Evolutionary conservation across 2,113 vertebrate species (phyloP), one percentile per base, ranked within the genome.

Genomic region (Ancistrus triradiatus): DNA sequence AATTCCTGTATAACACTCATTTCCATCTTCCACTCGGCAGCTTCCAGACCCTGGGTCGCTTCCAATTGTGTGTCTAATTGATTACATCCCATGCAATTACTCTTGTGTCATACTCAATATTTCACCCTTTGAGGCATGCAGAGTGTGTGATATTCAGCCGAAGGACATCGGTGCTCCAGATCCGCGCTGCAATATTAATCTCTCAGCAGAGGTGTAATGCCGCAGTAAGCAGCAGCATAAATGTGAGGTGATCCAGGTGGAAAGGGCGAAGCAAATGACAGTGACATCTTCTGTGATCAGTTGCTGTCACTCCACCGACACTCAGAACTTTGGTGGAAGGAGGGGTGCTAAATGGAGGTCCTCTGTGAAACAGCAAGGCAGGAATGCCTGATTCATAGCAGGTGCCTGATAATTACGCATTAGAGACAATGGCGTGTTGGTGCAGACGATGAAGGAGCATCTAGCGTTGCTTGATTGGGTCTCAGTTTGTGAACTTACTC

Each of bases 21-120:
- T 74, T 59, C 44, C 75, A 71, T 64, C 63, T 68, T 63, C 65
- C 76, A 69, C 74, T 77, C 81, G 73, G 81, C 83, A 83, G 83
- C 80, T 67, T 63, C 53, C 78, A 77, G 83, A 84, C 84, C 86
- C 77, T 60, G 69, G 86, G 83, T 86, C 81, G 81, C 80, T 76
- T 83, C 83, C 86, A 85, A 86, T 87, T 82, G 85, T 85, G 81
- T 78, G 81, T 77, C 82, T 86, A 86, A 88, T 86, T 86, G 85
- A 87, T 87, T 84, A 85, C 82, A 84, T 88, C 83, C 83, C 74
- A 83, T 84, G 84, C 85, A 88, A 88, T 87, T 87, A 88, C 80
- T 79, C 78, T 79, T 50, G 71, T 85, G 87, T 88, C 84, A 87
- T 80, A 87, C 80, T 86, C 82, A 84, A 88, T 88, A 86, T 84